Conservation (phyloP, 2,113 vertebrate genomes). For the Seriola quinqueradiata region DNA sequence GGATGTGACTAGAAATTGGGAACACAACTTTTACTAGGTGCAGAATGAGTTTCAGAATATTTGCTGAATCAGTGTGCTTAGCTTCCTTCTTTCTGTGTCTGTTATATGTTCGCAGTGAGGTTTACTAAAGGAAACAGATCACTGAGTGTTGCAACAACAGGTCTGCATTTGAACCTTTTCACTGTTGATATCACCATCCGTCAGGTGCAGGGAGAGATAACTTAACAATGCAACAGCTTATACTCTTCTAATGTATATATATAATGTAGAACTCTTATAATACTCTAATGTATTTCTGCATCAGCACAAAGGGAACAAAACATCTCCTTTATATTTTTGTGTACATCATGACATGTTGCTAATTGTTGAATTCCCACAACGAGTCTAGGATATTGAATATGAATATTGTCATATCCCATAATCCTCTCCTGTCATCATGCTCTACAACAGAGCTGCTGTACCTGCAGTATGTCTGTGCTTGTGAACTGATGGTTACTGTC, state of each 20-base stretch:
- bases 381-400: no score
- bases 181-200: neutral
- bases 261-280: no score
- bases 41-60: neutral
- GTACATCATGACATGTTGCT: neutral
- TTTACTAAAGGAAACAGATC: conserved; percentile 4
- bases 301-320: neutral
- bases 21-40: conserved; percentile 34
- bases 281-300: neutral
- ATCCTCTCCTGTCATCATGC: conserved; percentile 8
- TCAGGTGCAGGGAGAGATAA: neutral
- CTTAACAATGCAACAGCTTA: neutral
- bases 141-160: neutral
- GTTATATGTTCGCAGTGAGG: neutral
- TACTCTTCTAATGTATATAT: neutral
- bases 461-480: neutral
- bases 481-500: neutral
- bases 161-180: neutral
- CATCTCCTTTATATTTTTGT: neutral
- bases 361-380: neutral
- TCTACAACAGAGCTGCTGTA: conserved; percentile 3
- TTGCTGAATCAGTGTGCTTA: conserved; percentile 45
- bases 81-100: conserved; percentile 38
- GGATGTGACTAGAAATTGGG: neutral
- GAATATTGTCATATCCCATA: conserved; percentile 1